Evolutionary conservation across 2,888 invertebrate species (phyloP), one percentile per base, ranked within the genome.

Genomic region (Eilema griseolum): DNA sequence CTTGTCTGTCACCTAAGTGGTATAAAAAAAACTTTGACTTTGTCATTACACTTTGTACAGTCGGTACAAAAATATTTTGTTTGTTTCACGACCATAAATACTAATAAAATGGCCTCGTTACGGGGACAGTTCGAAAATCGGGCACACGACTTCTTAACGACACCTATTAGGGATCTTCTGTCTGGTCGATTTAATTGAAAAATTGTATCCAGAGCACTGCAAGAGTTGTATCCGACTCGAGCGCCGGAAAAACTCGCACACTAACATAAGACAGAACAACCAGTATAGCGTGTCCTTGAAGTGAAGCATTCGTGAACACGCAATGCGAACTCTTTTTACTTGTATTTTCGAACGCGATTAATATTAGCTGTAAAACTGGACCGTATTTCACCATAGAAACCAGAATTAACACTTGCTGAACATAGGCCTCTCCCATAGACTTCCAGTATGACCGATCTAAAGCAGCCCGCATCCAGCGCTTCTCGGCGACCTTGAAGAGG

Each of bases 101-200:
- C 94, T 91, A 94, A 94, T 94, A 95, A 95, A 95, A 91, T 86
- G 90, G 85, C 90, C 94, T 94, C 93, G 94, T 94, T 94, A 93
- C 92, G 88, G 90, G 91, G 93, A 92, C 93, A 91, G 89, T 91
- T 94, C 93, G 93, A 95, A 94, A 94, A 95, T 95, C 95, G 93
- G 93, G 94, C 94, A 94, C 94, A 94, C 93, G 94, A 92, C 94
- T 94, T 91, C 94, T 95, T 95, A 95, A 95, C 94, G 93, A 94
- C 94, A 95, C 95, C 95, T 94, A 95, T 95, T 95, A 95, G 92
- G 93, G 93, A 93, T 94, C 93, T 93, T 94, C 90, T 93, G 95
- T 95, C 95, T 94, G 94, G 93, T 92, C 90, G 91, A 90, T 94
- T 93, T 95, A 95, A 95, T 95, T 95, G 95, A 95, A 95, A 95